Percentiles rank a stretch among this genome's conserved stretches.
Evolutionary conservation across 1,140 invertebrate species (phyloP).

Genomic region (Proales similis): DNA sequence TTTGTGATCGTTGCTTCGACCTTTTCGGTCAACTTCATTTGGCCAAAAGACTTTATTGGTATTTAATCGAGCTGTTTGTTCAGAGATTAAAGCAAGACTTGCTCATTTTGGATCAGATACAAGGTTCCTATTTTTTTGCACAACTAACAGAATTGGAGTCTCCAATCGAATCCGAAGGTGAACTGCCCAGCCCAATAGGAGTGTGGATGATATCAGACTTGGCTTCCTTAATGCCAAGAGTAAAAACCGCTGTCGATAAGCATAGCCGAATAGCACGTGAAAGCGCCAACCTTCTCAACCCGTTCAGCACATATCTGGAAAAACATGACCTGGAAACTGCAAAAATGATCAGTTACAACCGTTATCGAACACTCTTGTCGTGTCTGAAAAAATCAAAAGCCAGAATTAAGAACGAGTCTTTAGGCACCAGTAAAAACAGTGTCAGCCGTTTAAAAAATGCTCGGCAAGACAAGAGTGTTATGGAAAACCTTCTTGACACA

Average conservation of each 20-base stretch:
- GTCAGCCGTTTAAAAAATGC: too few species aligned
- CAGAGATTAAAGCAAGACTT: constrained; percentile 8
- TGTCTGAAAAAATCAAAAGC: neutral
- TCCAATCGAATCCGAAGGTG: neutral
- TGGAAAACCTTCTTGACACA: neutral
- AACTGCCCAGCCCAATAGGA: neutral
- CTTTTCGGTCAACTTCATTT: too few species aligned
- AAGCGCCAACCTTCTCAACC: neutral
- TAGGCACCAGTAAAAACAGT: too few species aligned
- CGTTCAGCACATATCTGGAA: neutral
- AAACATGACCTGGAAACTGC: neutral
- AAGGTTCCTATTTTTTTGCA: neutral
- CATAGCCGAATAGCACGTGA: neutral
- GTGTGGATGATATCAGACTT: too few species aligned
- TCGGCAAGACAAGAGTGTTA: constrained; percentile 13
- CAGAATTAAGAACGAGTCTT: constrained; percentile 3
- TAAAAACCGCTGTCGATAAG: constrained; percentile 21
- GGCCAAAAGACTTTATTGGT: too few species aligned
- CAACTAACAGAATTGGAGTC: constrained; percentile 1
- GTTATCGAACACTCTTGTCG: constrained; percentile 6
- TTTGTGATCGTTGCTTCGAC: too few species aligned
- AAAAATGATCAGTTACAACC: constrained; percentile 24
- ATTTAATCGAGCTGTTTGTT: constrained; percentile 12
- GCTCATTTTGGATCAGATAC: neutral
- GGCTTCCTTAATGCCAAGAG: constrained; percentile 7